Base-by-base conservation (phyloP, 2,113 vertebrate genomes). In the Takifugu bimaculatus region DNA sequence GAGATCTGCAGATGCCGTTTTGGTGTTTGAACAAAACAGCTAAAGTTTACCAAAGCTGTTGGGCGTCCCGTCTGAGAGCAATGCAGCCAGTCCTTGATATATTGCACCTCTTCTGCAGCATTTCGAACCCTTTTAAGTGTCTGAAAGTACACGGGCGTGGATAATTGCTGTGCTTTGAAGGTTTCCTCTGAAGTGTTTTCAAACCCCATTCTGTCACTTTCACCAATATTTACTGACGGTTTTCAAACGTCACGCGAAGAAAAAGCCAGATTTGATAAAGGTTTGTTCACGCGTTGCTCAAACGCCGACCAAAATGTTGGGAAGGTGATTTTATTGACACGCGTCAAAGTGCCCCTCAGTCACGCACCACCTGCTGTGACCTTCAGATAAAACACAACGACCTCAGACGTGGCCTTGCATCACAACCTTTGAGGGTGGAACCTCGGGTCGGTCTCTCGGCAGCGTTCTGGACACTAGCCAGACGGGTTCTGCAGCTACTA, bases 21-120 rank as follows among this genome's bases (percentile, higher is more conserved):
- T 39, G 35, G 35, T 39, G 35, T 39, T 39, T 39, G 1, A 39
- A 7, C 32, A 35, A 35, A 35, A 4, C 20, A 20, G 20, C 32
- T 5, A 35, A 35, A 35, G 32, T 2, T 10, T 10, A 39, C 7
- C 7, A 10, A 39, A 57, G 56, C 57, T 60, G 50, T 63, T 65
- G 60, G 53, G 72, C 68, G 63, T 72, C 65, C 28, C 57, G 58
- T 60, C 68, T 81, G 67, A 1, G 29, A 32, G 73, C 75, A 50
- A 51, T 54, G 1, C 26, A 26, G 63, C 20, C 28, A 62, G 72
- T 54, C 50, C 57, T 68, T 75, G 63, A 63, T 75, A 9, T 57
- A 52, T 52, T 48, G 57, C 10, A 54, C 27, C 65, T 51, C 29
- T 54, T 5, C 65, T 27, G 64, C 45, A 48, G 45, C 45, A 14